Percentiles rank a stretch among this genome's conserved stretches.
These are phyloP conservation scores for Hormiphora californensis DNA, from an alignment of 37 sponge, comb jelly and placozoan species.

Conservation along the genomic window DNA sequence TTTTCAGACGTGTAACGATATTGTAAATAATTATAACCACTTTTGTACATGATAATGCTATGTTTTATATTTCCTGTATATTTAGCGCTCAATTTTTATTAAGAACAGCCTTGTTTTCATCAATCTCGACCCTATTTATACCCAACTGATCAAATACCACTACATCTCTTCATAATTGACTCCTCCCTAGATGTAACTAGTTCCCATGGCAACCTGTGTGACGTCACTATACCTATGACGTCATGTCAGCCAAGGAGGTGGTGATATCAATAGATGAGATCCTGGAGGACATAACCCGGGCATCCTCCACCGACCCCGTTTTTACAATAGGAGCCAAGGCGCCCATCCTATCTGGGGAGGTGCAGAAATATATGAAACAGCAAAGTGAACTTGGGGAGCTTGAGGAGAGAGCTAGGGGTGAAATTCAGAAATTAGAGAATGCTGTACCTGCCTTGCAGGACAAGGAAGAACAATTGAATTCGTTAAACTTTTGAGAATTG, in stretches of 20 bases:
- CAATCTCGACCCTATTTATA: not conserved
- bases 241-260: not conserved
- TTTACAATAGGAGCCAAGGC: conserved; percentile 30
- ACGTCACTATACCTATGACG: too few species aligned
- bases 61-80: not conserved
- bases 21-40: not conserved
- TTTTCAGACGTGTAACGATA: not conserved
- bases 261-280: conserved; percentile 15
- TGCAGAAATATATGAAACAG: conserved; percentile 9
- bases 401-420: too few species aligned
- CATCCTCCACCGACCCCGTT: conserved; percentile 8
- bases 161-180: not conserved
- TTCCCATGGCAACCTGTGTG: too few species aligned
- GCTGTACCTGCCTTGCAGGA: too few species aligned
- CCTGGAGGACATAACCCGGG: conserved; percentile 21
- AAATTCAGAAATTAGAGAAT: not conserved
- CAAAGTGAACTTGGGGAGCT: conserved; percentile 50
- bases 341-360: not conserved
- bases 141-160: not conserved
- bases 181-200: not conserved
- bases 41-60: not conserved
- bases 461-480: too few species aligned
- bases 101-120: not conserved
- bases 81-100: not conserved
- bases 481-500: too few species aligned